These are phyloP conservation scores for Dorcus parallelipipedus DNA, from an alignment of 2,888 invertebrate species.

Conservation along the genomic window DNA sequence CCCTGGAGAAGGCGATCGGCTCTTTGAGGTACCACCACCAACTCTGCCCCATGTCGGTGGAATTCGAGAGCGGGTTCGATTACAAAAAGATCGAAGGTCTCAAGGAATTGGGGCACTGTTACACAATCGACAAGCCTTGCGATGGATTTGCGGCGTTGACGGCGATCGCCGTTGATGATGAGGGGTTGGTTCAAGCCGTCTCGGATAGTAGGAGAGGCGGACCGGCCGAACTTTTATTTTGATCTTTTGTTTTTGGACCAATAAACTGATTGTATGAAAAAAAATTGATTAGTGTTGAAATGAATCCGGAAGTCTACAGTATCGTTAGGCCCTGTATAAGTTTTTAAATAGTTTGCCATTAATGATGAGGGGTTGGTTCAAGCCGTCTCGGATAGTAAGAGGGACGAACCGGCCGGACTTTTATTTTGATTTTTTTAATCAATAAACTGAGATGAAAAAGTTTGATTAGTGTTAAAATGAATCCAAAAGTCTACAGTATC, in stretches of 20 bases:
- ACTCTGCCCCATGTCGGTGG: constrained; percentile 55
- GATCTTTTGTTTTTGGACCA: not conserved
- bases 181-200: constrained; percentile 29
- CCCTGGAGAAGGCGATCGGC: constrained; percentile 54
- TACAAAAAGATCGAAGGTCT: constrained; percentile 52
- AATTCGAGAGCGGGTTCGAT: constrained; percentile 52
- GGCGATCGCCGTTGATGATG: constrained; percentile 52
- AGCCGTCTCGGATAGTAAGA: constrained; percentile 46
- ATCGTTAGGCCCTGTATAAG: too few species aligned
- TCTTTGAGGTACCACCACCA: constrained; percentile 62
- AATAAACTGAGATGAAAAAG: not conserved
- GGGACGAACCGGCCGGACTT: constrained; percentile 48
- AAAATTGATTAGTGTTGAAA: too few species aligned
- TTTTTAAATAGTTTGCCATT: constrained; percentile 39
- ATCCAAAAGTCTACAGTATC: not conserved
- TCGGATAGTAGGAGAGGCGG: constrained; percentile 53
- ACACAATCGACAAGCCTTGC: constrained; percentile 48
- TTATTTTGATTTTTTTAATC: not conserved
- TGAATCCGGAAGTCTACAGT: too few species aligned
- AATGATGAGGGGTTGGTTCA: constrained; percentile 41
- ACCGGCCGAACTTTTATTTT: constrained; percentile 34
- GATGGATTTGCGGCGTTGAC: constrained; percentile 66
- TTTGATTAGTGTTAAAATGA: too few species aligned
- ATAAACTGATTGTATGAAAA: not conserved
- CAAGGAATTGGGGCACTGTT: constrained; percentile 53